These are phyloP conservation scores for Hirtodrosophila confusa DNA, from an alignment of 2,888 invertebrate genomes.

Conservation along the genomic window DNA sequence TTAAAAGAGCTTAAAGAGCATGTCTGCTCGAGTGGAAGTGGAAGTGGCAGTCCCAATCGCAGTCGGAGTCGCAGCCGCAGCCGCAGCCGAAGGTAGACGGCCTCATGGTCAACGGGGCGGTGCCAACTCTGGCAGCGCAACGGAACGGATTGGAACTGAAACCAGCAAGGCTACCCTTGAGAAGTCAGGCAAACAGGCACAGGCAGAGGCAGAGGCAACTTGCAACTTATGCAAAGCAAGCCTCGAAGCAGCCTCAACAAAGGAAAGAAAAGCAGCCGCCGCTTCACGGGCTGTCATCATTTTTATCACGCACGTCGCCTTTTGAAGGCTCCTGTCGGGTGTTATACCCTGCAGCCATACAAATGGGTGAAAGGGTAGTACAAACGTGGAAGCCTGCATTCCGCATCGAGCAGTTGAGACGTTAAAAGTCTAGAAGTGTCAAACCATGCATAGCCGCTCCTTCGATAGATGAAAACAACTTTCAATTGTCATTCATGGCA, in stretches of 20 bases:
- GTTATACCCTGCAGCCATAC: no score
- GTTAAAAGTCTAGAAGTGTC: no score
- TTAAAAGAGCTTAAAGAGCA: slow-evolving; percentile 76
- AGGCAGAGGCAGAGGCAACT: background rate
- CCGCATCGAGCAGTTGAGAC: no score
- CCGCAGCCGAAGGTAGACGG: slow-evolving; percentile 48
- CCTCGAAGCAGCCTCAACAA: slow-evolving; percentile 4
- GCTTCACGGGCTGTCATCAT: slow-evolving; percentile 66
- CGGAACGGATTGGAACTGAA: slow-evolving; percentile 49
- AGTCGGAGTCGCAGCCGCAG: background rate
- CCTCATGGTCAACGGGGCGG: slow-evolving; percentile 73
- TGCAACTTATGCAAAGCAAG: slow-evolving; percentile 32
- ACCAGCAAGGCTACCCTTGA: slow-evolving; percentile 59
- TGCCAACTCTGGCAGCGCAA: slow-evolving; percentile 35
- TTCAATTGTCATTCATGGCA: no score
- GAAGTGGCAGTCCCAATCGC: slow-evolving; percentile 28
- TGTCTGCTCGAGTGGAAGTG: slow-evolving; percentile 57
- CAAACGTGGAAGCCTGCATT: no score
- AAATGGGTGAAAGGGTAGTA: no score
- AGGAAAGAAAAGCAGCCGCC: slow-evolving; percentile 29
- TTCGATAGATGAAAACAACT: no score
- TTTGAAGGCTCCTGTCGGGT: slow-evolving; percentile 58
- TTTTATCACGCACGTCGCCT: slow-evolving; percentile 75
- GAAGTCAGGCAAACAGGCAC: slow-evolving; percentile 22
- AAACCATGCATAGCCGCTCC: no score